Evolutionary conservation across 2,888 invertebrate genomes (phyloP), one percentile per base, ranked within the genome.

Genomic region (Belgica antarctica): DNA sequence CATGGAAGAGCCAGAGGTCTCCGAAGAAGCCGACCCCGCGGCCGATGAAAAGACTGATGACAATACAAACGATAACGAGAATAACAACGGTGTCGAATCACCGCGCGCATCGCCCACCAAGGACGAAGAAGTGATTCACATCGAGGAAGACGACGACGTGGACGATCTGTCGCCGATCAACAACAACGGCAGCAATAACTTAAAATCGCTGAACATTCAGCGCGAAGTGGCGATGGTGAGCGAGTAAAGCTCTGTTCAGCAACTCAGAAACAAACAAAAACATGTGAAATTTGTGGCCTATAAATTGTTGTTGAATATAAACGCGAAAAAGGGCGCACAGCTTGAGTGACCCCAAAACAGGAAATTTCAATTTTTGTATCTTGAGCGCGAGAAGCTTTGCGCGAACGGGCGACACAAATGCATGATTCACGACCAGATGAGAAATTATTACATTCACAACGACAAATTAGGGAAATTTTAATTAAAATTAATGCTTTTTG

Each of bases 151-250:
- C 15, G 66, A 66, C 8, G 66, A 66, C 1, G 25, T 12, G 2
- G 66, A 17, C n/a, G 28, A 41, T 1, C 34, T 61, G 17, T 61
- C 61, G 4, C 19, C 41, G 10, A 59, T 70, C n/a, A 61, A 70
- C 41, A 69, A 69, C 17, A 61, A 70, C 31, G 70, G 70, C 31
- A 70, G 61, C 61, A 70, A 70, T 70, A 70, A 70, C 46, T 61
- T 70, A 36, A 70, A 61, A 27, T 36, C 61, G 19, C 41, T 70
- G 25, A 70, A 69, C 31, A 69, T 69, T 57, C 68, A 61, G 36
- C 59, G 79, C 57, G 80, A 80, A 74, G 76, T 80, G 74, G 79
- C 77, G 73, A 75, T 79, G 74, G 78, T 79, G 75, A 79, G 79
- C 76, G 80, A 80, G 76, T 80, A 78, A n/a, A n/a, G n/a, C n/a